Base-by-base conservation (phyloP, 2,797 vertebrate genomes). In the Crocidura indochinensis region DNA sequence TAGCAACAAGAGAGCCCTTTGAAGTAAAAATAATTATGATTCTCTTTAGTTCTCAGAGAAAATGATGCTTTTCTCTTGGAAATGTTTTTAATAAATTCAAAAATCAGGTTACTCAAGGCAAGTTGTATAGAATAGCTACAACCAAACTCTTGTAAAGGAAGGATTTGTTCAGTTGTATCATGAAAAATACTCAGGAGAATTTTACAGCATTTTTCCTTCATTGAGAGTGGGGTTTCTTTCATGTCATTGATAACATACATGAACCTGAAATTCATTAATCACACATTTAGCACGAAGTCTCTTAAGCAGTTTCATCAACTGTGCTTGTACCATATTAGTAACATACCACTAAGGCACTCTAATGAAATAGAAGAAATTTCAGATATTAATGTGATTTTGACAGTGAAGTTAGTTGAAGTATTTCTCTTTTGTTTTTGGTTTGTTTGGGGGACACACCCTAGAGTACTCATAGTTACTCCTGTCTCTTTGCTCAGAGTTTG, bases 331-430 rank as follows among this genome's bases (percentile, higher is more conserved):
- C 47, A 68, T 14, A 38, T 62, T 62, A 73, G 69, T 17, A 11
- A 79, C 72, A 4, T 24, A 78, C 9, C 62, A 67, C 19, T 27
- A 38, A 74, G 56, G 7, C 14, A 31, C 14, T 60, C 24, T 67
- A 83, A 87, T 67, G 31, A 78, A 88, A 62, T 60, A 74, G n/a
- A 84, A 87, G 74, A 82, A 56, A 74, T 84, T 80, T 88, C 11
- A 84, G 9, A 29, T 78, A 73, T 69, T 71, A 69, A 90, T 49
- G 71, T 67, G 8, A 87, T 72, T 19, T 73, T 73, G 74, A 74
- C 69, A 74, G 60, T 65, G 47, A 26, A 29, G 73, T 81, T 51
- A 38, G 38, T 38, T 38, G 38, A 38, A 38, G 38, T 38, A 38
- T 38, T 38, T 38, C 38, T 38, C 38, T 38, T 38, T 38, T 38